Percentiles rank a stretch among this genome's conserved stretches.
Conservation (phyloP, 2,113 vertebrate species). For the Numenius arquata region DNA sequence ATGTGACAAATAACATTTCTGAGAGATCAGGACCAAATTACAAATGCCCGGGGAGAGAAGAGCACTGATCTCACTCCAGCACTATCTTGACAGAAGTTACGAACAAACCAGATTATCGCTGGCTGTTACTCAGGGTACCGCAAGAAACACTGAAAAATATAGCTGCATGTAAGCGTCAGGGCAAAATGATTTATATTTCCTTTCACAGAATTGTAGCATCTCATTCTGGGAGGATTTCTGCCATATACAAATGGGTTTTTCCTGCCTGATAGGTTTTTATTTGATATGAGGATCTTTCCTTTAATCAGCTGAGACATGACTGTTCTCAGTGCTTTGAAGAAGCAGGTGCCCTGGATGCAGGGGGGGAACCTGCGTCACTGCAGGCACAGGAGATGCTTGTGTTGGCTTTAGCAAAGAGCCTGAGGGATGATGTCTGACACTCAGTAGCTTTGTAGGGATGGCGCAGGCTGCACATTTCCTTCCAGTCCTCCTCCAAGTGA, state of each 20-base stretch:
- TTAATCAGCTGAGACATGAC: neutral
- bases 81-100: neutral
- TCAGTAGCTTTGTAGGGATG: neutral
- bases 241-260: neutral
- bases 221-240: neutral
- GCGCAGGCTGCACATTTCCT: neutral
- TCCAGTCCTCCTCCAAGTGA: neutral
- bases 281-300: neutral
- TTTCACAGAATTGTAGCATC: neutral
- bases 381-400: neutral
- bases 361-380: neutral
- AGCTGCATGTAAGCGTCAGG: rapidly evolving
- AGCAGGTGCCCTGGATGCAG: neutral
- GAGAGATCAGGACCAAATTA: neutral
- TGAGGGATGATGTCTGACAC: neutral
- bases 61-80: rapidly evolving
- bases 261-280: neutral
- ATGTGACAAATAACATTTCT: neutral
- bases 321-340: neutral
- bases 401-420: neutral
- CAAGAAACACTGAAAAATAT: neutral
- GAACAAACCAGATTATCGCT: neutral
- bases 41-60: neutral
- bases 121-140: neutral
- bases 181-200: neutral